Percentiles rank a stretch among this genome's conserved stretches.
phyloP scores from a whole-genome alignment of 2,797 vertebrate species.

The Parauchenoglanis punctatus region DNA sequence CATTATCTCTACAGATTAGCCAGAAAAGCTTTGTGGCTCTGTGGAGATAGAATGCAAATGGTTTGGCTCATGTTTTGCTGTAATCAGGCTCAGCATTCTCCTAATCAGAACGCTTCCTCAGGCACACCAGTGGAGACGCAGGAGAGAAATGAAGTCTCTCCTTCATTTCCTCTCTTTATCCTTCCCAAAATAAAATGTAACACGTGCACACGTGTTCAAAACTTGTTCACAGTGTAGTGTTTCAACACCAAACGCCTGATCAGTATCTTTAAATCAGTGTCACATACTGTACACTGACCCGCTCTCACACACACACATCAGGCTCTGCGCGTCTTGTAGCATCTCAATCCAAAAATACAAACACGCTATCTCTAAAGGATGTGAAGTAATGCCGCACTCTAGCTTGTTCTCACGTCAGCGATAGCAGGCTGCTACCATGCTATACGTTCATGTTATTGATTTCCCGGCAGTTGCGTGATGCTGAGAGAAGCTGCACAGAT shows the following conservation, averaged over 20 bases:
- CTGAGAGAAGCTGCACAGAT: background rate
- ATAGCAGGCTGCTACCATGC: background rate
- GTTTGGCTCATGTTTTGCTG: background rate
- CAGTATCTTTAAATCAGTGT: conserved; percentile 26
- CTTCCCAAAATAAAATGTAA: conserved; percentile 3
- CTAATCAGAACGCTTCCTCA: conserved; percentile 44
- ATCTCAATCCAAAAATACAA: background rate
- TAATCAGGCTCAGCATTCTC: conserved; percentile 23
- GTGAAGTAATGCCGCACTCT: background rate
- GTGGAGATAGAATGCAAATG: conserved; percentile 21
- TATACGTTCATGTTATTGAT: conserved; percentile 18
- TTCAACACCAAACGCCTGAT: background rate
- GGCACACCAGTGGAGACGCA: background rate
- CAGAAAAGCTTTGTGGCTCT: background rate
- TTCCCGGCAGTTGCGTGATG: background rate
- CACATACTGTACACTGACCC: background rate
- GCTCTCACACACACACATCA: background rate
- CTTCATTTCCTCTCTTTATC: background rate
- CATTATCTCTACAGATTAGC: background rate
- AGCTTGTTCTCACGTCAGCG: background rate
- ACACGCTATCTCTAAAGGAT: background rate
- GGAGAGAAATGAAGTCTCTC: conserved; percentile 10
- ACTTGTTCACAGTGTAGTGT: background rate
- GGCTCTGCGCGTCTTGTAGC: background rate
- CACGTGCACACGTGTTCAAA: background rate